These are phyloP conservation scores for Scleropages formosus DNA, from an alignment of 2,797 vertebrate genomes.

Conservation along the genomic window DNA sequence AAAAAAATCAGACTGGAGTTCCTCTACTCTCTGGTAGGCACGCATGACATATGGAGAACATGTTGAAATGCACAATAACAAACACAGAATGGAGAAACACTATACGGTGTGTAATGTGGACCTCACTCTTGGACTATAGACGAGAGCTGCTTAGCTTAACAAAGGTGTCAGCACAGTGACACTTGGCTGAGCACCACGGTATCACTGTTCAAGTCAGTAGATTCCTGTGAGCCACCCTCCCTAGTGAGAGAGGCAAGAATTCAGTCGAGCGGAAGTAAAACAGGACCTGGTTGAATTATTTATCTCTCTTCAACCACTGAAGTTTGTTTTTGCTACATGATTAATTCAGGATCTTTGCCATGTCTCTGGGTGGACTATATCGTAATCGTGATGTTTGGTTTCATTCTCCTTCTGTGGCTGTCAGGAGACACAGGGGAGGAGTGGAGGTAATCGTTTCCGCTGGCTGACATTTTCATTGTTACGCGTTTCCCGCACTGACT, in stretches of 20 bases:
- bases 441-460: not conserved
- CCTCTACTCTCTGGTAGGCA: too few relatives aligned
- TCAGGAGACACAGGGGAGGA: not conserved
- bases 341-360: conserved; percentile 18
- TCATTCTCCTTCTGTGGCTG: not conserved
- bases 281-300: conserved; percentile 15
- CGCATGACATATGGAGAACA: too few relatives aligned
- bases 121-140: not conserved
- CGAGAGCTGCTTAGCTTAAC: not conserved
- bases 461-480: not conserved
- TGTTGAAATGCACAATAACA: not conserved
- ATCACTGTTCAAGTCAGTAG: not conserved
- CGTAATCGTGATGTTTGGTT: not conserved
- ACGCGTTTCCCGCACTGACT: not conserved
- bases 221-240: not conserved
- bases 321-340: not conserved
- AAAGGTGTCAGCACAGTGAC: too few relatives aligned
- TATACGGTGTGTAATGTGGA: not conserved
- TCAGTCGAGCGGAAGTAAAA: not conserved
- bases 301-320: conserved; percentile 6
- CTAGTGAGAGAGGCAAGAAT: not conserved
- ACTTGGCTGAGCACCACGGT: not conserved
- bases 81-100: not conserved
- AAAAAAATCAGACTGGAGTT: too few relatives aligned
- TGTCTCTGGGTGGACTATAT: conserved; percentile 18